phyloP scores from a whole-genome alignment of 1,140 invertebrate species.

The Scaptomyza pallida region DNA sequence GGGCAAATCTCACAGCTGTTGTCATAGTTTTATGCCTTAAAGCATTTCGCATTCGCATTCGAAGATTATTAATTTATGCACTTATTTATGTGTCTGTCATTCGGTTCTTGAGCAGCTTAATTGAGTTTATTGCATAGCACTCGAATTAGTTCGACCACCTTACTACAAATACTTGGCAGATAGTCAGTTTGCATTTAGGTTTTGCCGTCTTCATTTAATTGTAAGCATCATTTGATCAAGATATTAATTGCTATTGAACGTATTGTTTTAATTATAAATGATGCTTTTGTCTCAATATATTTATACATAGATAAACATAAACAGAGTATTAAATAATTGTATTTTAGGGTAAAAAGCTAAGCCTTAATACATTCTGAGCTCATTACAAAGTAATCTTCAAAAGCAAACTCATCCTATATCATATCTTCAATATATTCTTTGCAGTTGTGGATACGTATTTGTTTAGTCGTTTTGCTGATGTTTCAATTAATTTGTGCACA shows the following conservation, averaged over 20 bases:
- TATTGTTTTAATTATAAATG: conserved; percentile 54
- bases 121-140: conserved; percentile 31
- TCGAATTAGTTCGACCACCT: neutral
- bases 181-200: no score
- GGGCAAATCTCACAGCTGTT: neutral
- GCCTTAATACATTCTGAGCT: no score
- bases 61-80: conserved; percentile 71
- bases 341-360: no score
- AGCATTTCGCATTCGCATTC: no score
- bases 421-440: conserved; percentile 6
- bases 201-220: no score
- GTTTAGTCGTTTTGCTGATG: conserved; percentile 54
- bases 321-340: neutral
- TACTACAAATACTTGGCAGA: no score
- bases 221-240: conserved; percentile 2
- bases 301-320: neutral
- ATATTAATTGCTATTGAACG: conserved; percentile 63
- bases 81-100: conserved; percentile 58
- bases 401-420: neutral
- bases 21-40: conserved; percentile 37
- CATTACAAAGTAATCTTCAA: neutral
- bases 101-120: conserved; percentile 45
- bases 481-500: conserved; percentile 68
- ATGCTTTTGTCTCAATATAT: neutral
- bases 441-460: conserved; percentile 1